phyloP scores from a whole-genome alignment of 2,888 invertebrate species.

The Meandrusa payeni region DNA sequence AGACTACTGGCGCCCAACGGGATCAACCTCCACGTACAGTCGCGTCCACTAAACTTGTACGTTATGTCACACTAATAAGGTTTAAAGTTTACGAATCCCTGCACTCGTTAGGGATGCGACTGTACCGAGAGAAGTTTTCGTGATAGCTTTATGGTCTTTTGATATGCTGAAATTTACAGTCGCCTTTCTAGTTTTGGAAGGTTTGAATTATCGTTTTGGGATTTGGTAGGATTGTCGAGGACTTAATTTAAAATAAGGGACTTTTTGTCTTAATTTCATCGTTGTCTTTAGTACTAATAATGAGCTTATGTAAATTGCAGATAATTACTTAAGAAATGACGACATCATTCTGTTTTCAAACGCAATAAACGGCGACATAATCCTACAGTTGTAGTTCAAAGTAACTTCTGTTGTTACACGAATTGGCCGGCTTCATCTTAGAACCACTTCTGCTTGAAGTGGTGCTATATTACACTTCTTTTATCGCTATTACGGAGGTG shows the following conservation, averaged over 20 bases:
- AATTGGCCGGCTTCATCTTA: too few species aligned
- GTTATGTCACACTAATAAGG: conserved; percentile 5
- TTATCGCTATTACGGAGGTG: too few species aligned
- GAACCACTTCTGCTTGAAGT: too few species aligned
- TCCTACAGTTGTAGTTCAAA: too few species aligned
- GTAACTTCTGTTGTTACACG: too few species aligned
- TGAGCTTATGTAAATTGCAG: background rate
- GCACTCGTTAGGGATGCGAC: conserved; percentile 12
- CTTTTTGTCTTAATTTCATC: conserved; percentile 1
- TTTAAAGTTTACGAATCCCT: background rate
- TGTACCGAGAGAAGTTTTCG: conserved; percentile 22
- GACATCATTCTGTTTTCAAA: too few species aligned
- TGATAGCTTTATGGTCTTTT: conserved; percentile 45
- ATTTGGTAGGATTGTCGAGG: conserved; percentile 18
- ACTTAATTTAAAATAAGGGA: conserved; percentile 9
- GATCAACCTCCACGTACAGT: conserved; percentile 34
- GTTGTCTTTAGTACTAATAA: background rate
- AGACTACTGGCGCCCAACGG: conserved; percentile 55
- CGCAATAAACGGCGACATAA: too few species aligned
- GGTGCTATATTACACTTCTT: too few species aligned
- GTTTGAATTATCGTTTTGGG: conserved; percentile 20
- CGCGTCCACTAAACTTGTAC: conserved; percentile 3
- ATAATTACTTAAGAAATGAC: too few species aligned
- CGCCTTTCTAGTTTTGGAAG: conserved; percentile 22
- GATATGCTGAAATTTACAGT: conserved; percentile 54